Conservation (phyloP, 2,113 vertebrate genomes). For the Quiscalus mexicanus region DNA sequence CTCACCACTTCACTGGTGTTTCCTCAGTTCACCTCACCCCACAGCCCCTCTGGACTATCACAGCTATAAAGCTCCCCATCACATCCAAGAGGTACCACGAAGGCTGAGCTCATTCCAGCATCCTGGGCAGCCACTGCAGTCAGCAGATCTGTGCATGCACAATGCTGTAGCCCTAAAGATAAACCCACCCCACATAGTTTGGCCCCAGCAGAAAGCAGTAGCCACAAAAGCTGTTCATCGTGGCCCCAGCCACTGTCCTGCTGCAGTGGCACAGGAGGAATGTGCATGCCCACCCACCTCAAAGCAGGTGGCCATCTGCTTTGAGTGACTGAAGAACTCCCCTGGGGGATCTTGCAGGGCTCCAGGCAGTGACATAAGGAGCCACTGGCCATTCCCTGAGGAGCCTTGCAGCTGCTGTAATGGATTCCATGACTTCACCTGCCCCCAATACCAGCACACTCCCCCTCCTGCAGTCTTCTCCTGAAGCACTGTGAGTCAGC, state of each 20-base stretch:
- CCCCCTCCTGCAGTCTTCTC: rapidly evolving
- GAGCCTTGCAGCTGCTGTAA: background rate
- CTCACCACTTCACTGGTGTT: background rate
- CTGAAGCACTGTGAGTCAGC: slow-evolving; percentile 42
- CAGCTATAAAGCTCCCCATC: background rate
- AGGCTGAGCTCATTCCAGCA: background rate
- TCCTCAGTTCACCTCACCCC: background rate
- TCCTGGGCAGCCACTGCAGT: background rate
- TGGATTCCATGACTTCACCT: background rate
- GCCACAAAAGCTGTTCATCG: background rate
- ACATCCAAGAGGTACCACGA: rapidly evolving
- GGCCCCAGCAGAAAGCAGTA: background rate
- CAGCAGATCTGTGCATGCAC: background rate
- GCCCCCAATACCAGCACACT: background rate
- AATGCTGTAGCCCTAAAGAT: background rate
- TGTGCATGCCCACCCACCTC: background rate
- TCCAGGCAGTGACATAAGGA: background rate
- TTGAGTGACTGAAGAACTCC: background rate
- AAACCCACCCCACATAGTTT: background rate
- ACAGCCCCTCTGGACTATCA: background rate
- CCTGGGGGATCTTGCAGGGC: background rate
- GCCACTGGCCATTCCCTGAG: background rate
- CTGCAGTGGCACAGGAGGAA: background rate
- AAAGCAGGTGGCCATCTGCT: background rate
- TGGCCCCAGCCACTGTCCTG: background rate